These are phyloP conservation scores for Calliscelio sp. DNA, from an alignment of 2,888 invertebrate genomes.

Conservation along the genomic window DNA sequence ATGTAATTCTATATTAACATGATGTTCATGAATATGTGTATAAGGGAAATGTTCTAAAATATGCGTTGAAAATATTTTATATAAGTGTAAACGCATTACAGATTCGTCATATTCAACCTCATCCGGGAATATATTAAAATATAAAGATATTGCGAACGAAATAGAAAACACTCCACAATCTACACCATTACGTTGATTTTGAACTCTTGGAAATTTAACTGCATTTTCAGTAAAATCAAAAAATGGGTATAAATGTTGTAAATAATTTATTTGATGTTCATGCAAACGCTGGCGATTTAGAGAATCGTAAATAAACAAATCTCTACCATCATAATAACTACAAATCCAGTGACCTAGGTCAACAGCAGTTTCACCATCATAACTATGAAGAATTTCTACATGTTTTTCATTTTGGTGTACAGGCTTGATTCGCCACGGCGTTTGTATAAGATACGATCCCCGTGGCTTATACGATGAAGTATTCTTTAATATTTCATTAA, in stretches of 20 bases:
- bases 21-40: no score
- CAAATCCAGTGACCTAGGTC: constrained; percentile 12
- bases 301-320: no score
- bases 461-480: not conserved
- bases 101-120: not conserved
- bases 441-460: not conserved
- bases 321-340: not conserved
- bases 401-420: constrained; percentile 6
- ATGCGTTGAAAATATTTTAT: constrained; percentile 14
- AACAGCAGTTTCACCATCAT: not conserved
- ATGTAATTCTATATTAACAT: no score
- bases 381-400: constrained; percentile 17
- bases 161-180: no score
- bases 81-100: no score
- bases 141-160: constrained; percentile 13
- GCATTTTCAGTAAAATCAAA: not conserved
- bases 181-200: no score
- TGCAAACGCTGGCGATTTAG: no score
- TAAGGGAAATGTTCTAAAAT: constrained; percentile 7
- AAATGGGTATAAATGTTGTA: constrained; percentile 15
- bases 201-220: constrained; percentile 12
- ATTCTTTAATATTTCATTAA: not conserved
- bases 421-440: not conserved
- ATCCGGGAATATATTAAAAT: not conserved
- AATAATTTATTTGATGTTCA: constrained; percentile 8